Base-by-base conservation (phyloP, 2,113 vertebrate species). In the Phalacrocorax carbo region DNA sequence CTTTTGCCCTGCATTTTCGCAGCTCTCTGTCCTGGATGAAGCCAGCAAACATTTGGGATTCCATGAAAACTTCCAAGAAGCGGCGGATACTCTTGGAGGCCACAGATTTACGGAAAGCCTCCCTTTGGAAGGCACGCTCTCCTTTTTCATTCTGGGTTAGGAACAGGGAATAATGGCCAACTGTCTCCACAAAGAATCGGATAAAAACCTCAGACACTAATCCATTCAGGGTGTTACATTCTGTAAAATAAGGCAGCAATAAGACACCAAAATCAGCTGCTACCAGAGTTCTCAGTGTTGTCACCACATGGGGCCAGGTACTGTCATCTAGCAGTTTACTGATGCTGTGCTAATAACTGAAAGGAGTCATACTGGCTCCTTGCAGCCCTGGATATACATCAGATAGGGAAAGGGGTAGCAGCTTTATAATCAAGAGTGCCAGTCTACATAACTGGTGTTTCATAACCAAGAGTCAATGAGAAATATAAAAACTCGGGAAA, bases 1-100 rank as follows among this genome's bases (percentile, higher is more conserved):
- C 99, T 98, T 99, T 99, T 34, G 99, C 99, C 68, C 99, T 97
- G 92, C 99, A 99, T 94, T 99, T 99, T 84, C 99, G 98, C 92
- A 99, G 98, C 97, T 99, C 99, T 51, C 99, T 98, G 97, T 99
- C 99, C 98, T 99, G 99, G 96, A 99, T 99, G 98, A 99, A 99
- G 49, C 99, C 99, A 29, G 99, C 98, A 66, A 99, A 99, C 99
- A 99, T 99, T 98, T 99, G 99, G 58, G 99, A 99, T 97, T 99
- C 99, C 99, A 99, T 99, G 97, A 99, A 99, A 94, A 99, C 99
- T 49, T 99, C 99, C 85, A 99, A 98, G 97, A 99, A 99, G 83
- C 99, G 99, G 10, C 99, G 99, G 98, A 99, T 98, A 64, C 99
- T 99, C 97, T 99, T 99, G 36, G 99, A 99, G 49, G 99, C 99